Base-by-base conservation (phyloP, 2,797 vertebrate genomes). In the Dendrocincla tyrannina region DNA sequence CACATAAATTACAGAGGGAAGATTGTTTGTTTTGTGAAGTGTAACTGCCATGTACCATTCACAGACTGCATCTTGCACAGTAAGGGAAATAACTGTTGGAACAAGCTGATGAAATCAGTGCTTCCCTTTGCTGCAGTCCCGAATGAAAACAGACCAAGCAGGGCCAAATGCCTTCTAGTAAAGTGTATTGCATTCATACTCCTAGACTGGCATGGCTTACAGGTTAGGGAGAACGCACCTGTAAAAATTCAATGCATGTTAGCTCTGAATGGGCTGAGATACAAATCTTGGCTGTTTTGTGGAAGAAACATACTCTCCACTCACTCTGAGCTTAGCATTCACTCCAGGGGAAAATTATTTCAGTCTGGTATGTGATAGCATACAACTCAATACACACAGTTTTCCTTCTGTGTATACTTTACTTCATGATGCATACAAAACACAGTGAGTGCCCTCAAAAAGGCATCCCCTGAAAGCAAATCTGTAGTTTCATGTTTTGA, bases 1-100 rank as follows among this genome's bases (percentile, higher is more conserved):
- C 76, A 64, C 73, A 17, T 60, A 64, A 87, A 88, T 91, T 88
- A 73, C 44, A 73, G 85, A 60, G 69, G 83, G 79, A 88, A 81
- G 60, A 63, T 77, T 87, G 86, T 91, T 94, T 92, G 80, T 91
- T 93, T 95, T 91, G 70, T 63, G 55, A 89, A 91, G 82, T 77
- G 52, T 72, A 69, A 75, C 87, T 93, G 89, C n/a, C 53, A 8
- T 16, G 33, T 91, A 52, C 41, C 35, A 33, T 77, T 93, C 82
- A 74, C 63, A 89, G 92, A 42, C 68, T 79, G 60, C 58, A 49
- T 83, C 81, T 92, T 63, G 56, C 72, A 77, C 49, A 49, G 75
- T 23, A 63, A 88, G 75, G 49, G 85, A 83, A 93, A 41, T 89
- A 83, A 89, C 69, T 83, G 68, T 68, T 0, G 15, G 79, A 83